A percentile compares a stretch with the other conserved stretches of the same genome.
These are phyloP conservation scores for Gambusia holbrooki DNA, from an alignment of 2,113 vertebrate genomes.

Conservation along the genomic window DNA sequence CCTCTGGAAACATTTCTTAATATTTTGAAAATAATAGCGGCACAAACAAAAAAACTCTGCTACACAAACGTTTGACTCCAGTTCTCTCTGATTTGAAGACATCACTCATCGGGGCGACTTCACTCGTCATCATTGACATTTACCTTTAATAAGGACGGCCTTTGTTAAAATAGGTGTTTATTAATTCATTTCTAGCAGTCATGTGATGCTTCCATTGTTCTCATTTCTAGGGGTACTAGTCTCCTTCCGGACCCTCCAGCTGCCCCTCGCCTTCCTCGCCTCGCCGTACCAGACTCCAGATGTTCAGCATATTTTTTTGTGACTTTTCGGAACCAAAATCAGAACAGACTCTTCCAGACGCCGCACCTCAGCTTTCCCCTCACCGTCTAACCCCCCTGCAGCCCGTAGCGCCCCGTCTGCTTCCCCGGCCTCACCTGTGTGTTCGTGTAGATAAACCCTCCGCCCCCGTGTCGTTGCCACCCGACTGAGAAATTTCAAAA, in stretches of 20 bases:
- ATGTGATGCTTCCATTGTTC: background rate
- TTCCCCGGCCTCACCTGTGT: conserved; percentile 52
- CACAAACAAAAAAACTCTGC: too few relatives aligned
- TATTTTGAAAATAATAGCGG: too few relatives aligned
- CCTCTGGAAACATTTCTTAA: too few relatives aligned
- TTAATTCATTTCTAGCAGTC: background rate
- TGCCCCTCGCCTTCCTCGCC: conserved; percentile 45
- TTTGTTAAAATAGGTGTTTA: too few relatives aligned
- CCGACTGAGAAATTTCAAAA: conserved; percentile 40
- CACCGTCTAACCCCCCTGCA: conserved; percentile 29
- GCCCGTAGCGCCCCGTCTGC: conserved; percentile 55
- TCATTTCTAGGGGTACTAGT: conserved; percentile 75
- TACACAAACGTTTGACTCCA: too few relatives aligned
- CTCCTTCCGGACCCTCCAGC: conserved; percentile 45
- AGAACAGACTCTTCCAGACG: conserved; percentile 72
- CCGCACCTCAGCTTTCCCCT: conserved; percentile 42
- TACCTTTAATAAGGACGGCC: too few relatives aligned
- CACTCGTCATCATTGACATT: too few relatives aligned
- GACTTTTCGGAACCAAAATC: conserved; percentile 76
- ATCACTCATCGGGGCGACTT: too few relatives aligned
- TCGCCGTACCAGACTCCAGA: conserved; percentile 73
- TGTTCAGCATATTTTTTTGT: conserved; percentile 80
- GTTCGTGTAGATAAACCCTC: conserved; percentile 68
- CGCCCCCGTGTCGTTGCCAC: conserved; percentile 59
- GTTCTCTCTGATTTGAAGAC: too few relatives aligned